Evolutionary conservation across 1,140 invertebrate genomes (phyloP), one percentile per base, ranked within the genome.

Genomic region (Caenorhabditis elegans): DNA sequence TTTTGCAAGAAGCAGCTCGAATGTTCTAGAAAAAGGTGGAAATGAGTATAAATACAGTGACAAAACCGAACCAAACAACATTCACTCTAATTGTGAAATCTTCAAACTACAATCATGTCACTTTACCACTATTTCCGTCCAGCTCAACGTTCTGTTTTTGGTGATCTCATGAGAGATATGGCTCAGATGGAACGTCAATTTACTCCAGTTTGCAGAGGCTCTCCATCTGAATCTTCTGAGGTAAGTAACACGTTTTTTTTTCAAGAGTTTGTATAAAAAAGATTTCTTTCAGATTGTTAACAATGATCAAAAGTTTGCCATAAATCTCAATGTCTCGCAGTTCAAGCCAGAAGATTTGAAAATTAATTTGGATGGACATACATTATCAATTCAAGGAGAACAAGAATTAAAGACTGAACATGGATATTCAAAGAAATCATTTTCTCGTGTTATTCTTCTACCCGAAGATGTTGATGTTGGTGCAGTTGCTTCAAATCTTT

Each of bases 401-500:
- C 43, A 77, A 47, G 47, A 77, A 48, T n/a, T 47, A 4, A 49
- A 77, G 34, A 49, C 15, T 22, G 75, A 77, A 13, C 11, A 48
- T 77, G 75, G 75, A 77, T 77, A 70, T 34, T 70, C 60, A 15
- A 70, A 70, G n/a, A 70, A 70, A 22, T 80, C 79, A 8, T 81
- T 81, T 46, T 36, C 80, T 19, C 47, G 70, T 17, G 34, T 31
- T 4, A 70, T 60, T 19, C 43, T 76, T 11, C 70, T 81, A 15
- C 80, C 80, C 8, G 80, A 81, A 39, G 80, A 81, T 28, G 80
- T 81, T 2, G 49, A 76, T 24, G 46, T 53, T 24, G 17, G 43
- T 24, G 48, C 34, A 4, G 53, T 81, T 60, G 43, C 65, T 22
- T 81, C 80, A 15, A 46, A 60, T 49, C 49, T 81, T 10, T 47